Evolutionary conservation across 2,888 invertebrate genomes (phyloP), one percentile per base, ranked within the genome.

Genomic region (Terebella lapidaria): DNA sequence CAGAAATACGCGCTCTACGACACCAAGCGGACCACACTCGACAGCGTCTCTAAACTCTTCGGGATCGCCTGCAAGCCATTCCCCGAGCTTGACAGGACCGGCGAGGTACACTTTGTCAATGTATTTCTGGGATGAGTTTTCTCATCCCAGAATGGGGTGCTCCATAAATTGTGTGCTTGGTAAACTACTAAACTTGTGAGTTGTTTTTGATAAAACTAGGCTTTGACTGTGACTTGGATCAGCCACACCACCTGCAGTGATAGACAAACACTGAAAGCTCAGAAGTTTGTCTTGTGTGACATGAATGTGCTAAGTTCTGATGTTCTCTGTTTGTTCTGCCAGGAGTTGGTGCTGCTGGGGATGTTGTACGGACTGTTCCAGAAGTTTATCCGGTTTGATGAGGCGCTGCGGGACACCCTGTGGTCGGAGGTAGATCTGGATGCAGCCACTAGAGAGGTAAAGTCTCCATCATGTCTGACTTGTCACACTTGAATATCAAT

Each of bases 371-470:
- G 77, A 56, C 68, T 80, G 58, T 80, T 78, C 73, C 79, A 80
- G 71, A 78, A 78, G 68, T 80, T 79, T 64, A 76, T 79, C 42
- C 63, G 71, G 30, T 80, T 80, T 71, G 78, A 80, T 64, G 72
- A 69, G 24, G 66, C 70, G 29, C 79, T 80, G 66, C 69, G 76
- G 35, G 75, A 74, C 57, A 78, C 77, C n/a, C 70, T 80, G 46
- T 80, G 80, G 80, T 73, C 77, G 24, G 79, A 80, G 51, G 76
- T 79, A 3, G 78, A 80, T 57, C 67, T 80, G n/a, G 74, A 76
- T 55, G 70, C 69, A 51, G 71, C 77, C 26, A 73, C 72, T 52
- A 69, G 65, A 63, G 77, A 79, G 73, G 78, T 79, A 46, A 20
- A 24, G 35, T 10, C 35, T 18, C 18, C 35, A 35, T 10, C 35